A percentile compares a stretch with the other conserved stretches of the same genome.
Evolutionary conservation across 1,140 invertebrate species (phyloP).

Genomic region (Eulimnadia texana): DNA sequence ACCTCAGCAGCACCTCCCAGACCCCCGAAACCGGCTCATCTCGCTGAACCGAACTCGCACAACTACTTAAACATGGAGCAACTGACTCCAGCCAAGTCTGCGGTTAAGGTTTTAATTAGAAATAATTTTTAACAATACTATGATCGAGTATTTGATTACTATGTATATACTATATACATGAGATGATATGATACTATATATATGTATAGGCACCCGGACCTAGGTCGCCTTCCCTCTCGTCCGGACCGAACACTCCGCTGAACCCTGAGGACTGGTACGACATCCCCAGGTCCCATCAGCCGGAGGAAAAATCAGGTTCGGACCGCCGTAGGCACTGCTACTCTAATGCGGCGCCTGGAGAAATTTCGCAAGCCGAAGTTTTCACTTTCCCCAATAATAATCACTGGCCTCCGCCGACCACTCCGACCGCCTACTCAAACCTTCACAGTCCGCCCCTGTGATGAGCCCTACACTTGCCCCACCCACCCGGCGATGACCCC

Average conservation of each 20-base stretch:
- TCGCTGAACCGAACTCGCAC: conserved; percentile 29
- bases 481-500: conserved; percentile 32
- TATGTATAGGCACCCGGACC: too few relatives aligned
- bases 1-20: conserved; percentile 31
- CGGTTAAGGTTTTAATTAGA: background rate
- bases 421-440: conserved; percentile 3
- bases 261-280: conserved; percentile 50
- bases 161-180: too few relatives aligned
- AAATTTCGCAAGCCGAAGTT: conserved; percentile 20
- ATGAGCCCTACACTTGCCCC: conserved; percentile 19
- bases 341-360: conserved; percentile 41
- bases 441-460: background rate
- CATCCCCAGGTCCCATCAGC: conserved; percentile 49
- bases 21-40: conserved; percentile 56
- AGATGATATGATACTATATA: too few relatives aligned
- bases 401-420: background rate
- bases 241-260: conserved; percentile 14
- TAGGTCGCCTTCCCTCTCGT: background rate
- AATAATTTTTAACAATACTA: too few relatives aligned
- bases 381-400: conserved; percentile 8
- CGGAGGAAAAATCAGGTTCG: conserved; percentile 20
- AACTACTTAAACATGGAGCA: conserved; percentile 38
- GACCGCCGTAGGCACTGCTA: conserved; percentile 40
- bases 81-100: background rate
- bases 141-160: too few relatives aligned